Conservation (phyloP, 2,797 vertebrate species). For the Cyprinella venusta region DNA sequence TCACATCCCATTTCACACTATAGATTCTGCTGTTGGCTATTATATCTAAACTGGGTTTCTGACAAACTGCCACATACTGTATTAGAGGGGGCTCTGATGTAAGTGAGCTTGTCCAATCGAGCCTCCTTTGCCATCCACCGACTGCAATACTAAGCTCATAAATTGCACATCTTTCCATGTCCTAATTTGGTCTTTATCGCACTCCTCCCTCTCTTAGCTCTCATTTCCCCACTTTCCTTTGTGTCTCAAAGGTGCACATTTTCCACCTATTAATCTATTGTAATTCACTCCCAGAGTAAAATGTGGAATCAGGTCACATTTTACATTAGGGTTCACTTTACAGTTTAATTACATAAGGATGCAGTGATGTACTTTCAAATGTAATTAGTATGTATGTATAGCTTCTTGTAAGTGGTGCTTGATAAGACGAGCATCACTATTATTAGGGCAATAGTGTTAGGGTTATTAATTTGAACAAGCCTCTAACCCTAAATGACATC, state of each 20-base stretch:
- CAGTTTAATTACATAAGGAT: conserved; percentile 35
- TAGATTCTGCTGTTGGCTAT: conserved; percentile 61
- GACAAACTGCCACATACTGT: conserved; percentile 42
- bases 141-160: conserved; percentile 46
- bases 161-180: conserved; percentile 40
- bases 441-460: background rate
- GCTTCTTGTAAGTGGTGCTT: conserved; percentile 27
- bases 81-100: conserved; percentile 46
- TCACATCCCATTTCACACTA: conserved; percentile 70
- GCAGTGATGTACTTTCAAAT: conserved; percentile 28
- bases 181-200: conserved; percentile 28
- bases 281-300: conserved; percentile 15
- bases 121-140: conserved; percentile 41
- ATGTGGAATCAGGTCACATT: conserved; percentile 18
- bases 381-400: conserved; percentile 15
- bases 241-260: conserved; percentile 1
- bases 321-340: conserved; percentile 37
- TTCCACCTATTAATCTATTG: conserved; percentile 30
- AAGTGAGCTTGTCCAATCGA: conserved; percentile 52
- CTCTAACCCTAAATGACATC: background rate
- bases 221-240: background rate
- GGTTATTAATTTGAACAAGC: background rate
- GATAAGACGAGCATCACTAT: background rate
- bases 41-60: conserved; percentile 51
- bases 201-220: background rate